A percentile compares a stretch with the other conserved stretches of the same genome.
These are phyloP conservation scores for Alloscopus bannaensis DNA, from an alignment of 2,888 invertebrate species.

Conservation along the genomic window DNA sequence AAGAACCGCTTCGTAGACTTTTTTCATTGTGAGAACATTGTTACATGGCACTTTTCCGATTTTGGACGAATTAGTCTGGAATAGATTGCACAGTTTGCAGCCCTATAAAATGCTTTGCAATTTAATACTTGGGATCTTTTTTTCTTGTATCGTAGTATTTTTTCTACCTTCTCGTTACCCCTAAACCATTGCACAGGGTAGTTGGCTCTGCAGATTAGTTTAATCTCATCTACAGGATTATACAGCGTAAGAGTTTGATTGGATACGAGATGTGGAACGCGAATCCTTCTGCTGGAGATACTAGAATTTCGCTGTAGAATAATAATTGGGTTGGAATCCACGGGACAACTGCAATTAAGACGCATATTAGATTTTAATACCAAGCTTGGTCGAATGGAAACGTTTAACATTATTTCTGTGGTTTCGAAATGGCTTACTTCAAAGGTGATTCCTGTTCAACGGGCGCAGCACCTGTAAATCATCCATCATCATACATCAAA, in stretches of 20 bases:
- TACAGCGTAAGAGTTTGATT: conserved; percentile 61
- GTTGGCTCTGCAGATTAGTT: conserved; percentile 66
- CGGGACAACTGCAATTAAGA: conserved; percentile 52
- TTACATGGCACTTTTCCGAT: conserved; percentile 67
- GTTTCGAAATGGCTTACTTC: conserved; percentile 49
- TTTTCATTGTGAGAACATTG: conserved; percentile 59
- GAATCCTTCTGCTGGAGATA: conserved; percentile 51
- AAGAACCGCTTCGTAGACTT: conserved; percentile 66
- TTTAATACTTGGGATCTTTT: conserved; percentile 64
- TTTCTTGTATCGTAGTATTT: conserved; percentile 65
- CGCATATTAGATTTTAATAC: not conserved
- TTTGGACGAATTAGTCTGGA: conserved; percentile 66
- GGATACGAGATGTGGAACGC: conserved; percentile 63
- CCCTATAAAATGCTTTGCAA: conserved; percentile 61
- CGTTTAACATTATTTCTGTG: not conserved
- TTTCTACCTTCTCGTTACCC: conserved; percentile 57
- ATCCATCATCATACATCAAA: not conserved
- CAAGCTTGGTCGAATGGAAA: not conserved
- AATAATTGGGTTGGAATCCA: conserved; percentile 59
- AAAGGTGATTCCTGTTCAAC: conserved; percentile 53
- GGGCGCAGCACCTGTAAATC: conserved; percentile 47
- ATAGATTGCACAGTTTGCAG: conserved; percentile 44
- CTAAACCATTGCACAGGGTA: conserved; percentile 68
- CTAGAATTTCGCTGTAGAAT: conserved; percentile 63
- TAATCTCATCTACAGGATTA: conserved; percentile 66